Conservation (phyloP, 2,113 vertebrate species). For the Onychostruthus taczanowskii region DNA sequence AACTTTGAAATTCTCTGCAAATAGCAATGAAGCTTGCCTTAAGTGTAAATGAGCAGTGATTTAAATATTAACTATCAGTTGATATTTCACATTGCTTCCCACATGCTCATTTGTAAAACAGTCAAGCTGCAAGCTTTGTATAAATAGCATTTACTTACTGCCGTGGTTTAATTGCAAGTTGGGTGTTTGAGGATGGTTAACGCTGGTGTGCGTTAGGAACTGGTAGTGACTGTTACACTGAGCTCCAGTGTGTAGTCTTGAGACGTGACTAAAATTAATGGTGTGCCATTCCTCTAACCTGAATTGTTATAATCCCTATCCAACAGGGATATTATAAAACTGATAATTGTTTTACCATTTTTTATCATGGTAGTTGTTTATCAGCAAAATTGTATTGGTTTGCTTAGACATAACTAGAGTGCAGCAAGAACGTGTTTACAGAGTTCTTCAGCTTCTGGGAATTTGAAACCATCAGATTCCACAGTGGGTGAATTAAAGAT, state of each 20-base stretch:
- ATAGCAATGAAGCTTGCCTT: not conserved
- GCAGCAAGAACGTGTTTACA: not conserved
- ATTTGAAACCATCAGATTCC: not conserved
- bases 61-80: constrained; percentile 42
- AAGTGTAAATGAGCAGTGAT: not conserved
- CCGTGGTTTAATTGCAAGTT: not conserved
- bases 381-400: not conserved
- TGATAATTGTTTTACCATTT: not conserved
- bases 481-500: not conserved
- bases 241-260: not conserved
- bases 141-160: constrained; percentile 27
- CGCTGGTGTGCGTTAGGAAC: rapidly evolving
- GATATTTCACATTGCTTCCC: constrained; percentile 19
- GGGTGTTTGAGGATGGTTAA: not conserved
- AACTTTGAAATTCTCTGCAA: constrained; percentile 11
- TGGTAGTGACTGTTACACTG: not conserved
- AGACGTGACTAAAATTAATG: not conserved
- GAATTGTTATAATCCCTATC: not conserved
- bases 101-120: constrained; percentile 1
- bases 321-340: not conserved
- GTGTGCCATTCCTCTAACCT: not conserved
- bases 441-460: not conserved
- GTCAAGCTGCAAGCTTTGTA: not conserved
- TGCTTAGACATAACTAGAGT: not conserved
- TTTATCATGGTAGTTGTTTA: not conserved